These are phyloP conservation scores for Rutpela maculata DNA, from an alignment of 2,888 invertebrate species.

Conservation along the genomic window DNA sequence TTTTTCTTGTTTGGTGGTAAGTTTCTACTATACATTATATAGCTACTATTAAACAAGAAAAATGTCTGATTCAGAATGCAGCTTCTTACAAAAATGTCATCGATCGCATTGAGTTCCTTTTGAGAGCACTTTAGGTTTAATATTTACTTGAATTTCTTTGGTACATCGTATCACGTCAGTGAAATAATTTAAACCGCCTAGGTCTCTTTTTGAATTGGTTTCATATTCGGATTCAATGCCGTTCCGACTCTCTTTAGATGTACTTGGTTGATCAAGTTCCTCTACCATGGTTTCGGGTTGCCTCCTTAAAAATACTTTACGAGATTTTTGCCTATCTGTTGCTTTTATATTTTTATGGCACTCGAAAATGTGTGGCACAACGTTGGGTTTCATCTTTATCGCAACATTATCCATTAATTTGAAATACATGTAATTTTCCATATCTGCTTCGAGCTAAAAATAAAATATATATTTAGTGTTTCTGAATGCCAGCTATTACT, in stretches of 20 bases:
- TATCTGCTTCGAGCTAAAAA: not conserved
- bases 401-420: not conserved
- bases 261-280: not conserved
- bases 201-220: too few species aligned
- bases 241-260: not conserved
- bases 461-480: too few species aligned
- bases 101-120: too few species aligned
- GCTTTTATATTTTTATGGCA: slow-evolving; percentile 13
- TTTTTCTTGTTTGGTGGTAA: too few species aligned
- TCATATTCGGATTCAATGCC: not conserved
- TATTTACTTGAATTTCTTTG: too few species aligned
- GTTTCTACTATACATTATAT: too few species aligned
- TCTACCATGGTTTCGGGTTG: not conserved
- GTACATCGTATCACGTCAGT: not conserved
- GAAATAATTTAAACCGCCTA: not conserved
- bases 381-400: not conserved
- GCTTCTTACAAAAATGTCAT: too few species aligned
- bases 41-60: too few species aligned
- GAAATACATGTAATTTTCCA: not conserved
- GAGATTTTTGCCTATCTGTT: too few species aligned
- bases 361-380: not conserved
- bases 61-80: too few species aligned
- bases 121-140: too few species aligned
- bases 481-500: too few species aligned
- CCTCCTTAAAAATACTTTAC: not conserved